Base-by-base conservation (phyloP, 2,888 invertebrate genomes). In the Phyllotreta striolata region DNA sequence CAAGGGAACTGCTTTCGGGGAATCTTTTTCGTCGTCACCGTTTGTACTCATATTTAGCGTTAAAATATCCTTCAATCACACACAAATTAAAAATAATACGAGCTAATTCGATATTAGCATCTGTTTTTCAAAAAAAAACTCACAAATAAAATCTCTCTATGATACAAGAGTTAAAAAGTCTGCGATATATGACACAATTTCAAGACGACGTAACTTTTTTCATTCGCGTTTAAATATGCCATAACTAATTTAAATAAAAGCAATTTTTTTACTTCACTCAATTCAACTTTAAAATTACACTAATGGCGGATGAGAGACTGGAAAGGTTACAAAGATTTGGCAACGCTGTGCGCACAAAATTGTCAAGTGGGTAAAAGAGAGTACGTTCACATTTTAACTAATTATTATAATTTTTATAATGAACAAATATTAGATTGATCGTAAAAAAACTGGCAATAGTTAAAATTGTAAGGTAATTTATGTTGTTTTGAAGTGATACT, bases 1-100 rank as follows among this genome's bases (percentile, higher is more conserved):
- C 69, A 83, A 75, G 61, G 82, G 83, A 81, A 85, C 85, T 79
- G 84, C 84, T 81, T 87, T 87, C 70, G 83, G 83, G 73, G 83
- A 77, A 70, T 85, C 83, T 73, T 87, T 84, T 72, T 86, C 85
- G 72, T 87, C 87, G 73, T 84, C 85, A 39, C 72, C 68, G 64
- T 75, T 80, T 63, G 74, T 77, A 77, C 81, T 81, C 82, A 82
- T 82, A 60, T 71, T 78, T 66, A 59, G 41, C 47, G 38, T 43
- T 8, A 37, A 55, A 14, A 55, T 57, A 46, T 52, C 46, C 35
- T 24, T 60, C 46, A 51, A 40, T 40, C 13, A 55, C 40, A 54
- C 62, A 61, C 35, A 54, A 64, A 52, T 59, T 24, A 63, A 49
- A 13, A 58, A 64, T 60, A 56, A 60, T 52, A 58, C 44, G 59